Evolutionary conservation across 2,888 invertebrate genomes (phyloP).

Genomic region (Ceriagrion tenellum): DNA sequence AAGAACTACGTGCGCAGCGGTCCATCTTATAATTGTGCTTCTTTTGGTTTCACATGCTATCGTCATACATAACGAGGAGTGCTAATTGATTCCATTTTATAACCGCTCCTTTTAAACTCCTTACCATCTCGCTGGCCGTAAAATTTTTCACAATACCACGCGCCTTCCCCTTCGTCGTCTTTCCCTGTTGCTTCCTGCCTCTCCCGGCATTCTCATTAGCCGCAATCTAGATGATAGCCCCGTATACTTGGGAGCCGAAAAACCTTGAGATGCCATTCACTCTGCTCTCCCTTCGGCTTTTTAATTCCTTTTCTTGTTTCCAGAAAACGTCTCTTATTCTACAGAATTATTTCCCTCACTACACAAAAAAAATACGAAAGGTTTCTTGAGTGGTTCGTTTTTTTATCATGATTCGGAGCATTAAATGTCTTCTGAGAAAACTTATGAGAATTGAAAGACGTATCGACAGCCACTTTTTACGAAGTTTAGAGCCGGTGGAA

Average conservation of each 20-base stretch:
- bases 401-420: neutral
- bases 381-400: neutral
- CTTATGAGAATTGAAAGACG: neutral
- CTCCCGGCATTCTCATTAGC: slow-evolving; percentile 15
- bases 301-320: neutral
- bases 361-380: neutral
- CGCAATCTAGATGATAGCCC: slow-evolving; percentile 41
- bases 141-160: neutral
- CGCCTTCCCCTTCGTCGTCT: neutral
- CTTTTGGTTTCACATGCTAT: neutral
- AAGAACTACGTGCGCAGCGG: neutral
- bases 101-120: neutral
- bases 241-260: neutral
- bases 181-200: neutral
- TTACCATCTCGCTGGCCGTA: neutral
- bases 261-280: slow-evolving; percentile 40
- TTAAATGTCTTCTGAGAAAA: neutral
- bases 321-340: neutral
- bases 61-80: slow-evolving; percentile 38
- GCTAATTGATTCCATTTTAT: slow-evolving; percentile 54
- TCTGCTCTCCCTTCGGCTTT: neutral
- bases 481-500: neutral
- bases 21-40: neutral
- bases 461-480: neutral
- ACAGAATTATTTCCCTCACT: neutral